Percentiles rank a stretch among this genome's conserved stretches.
Conservation (phyloP, 1,140 invertebrate species). For the Hydropsyche tenuis region DNA sequence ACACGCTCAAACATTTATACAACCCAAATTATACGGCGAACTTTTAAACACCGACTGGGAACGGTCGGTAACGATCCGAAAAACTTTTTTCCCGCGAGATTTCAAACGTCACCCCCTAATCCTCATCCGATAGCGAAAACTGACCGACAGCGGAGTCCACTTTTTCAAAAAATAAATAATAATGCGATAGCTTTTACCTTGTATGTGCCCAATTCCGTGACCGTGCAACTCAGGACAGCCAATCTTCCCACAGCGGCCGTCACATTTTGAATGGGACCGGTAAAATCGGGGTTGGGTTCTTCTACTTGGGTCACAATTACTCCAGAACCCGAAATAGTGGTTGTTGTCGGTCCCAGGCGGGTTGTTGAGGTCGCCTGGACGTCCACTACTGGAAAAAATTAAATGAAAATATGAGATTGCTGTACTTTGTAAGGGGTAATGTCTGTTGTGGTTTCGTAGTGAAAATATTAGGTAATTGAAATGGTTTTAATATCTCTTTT, state of each 20-base stretch:
- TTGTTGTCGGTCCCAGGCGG: neutral
- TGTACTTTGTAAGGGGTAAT: neutral
- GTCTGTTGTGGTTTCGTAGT: too few relatives aligned
- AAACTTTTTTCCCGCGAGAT: too few relatives aligned
- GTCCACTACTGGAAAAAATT: slow-evolving; percentile 44
- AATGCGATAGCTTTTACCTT: slow-evolving; percentile 67
- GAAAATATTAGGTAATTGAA: too few relatives aligned
- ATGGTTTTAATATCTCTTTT: too few relatives aligned
- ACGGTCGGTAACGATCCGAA: too few relatives aligned
- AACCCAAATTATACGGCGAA: too few relatives aligned
- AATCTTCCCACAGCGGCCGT: slow-evolving; percentile 77
- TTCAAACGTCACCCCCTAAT: too few relatives aligned
- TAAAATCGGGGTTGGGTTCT: slow-evolving; percentile 68
- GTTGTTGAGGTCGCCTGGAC: slow-evolving; percentile 34
- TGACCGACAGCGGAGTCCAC: too few relatives aligned
- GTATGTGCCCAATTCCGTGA: slow-evolving; percentile 75
- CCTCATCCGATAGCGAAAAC: too few relatives aligned
- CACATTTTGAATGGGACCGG: slow-evolving; percentile 74
- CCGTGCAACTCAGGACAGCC: slow-evolving; percentile 74
- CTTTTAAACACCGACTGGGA: too few relatives aligned
- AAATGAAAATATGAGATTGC: neutral
- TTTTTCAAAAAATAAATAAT: too few relatives aligned
- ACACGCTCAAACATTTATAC: too few relatives aligned
- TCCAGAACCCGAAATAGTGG: neutral
- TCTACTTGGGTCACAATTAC: slow-evolving; percentile 17